Evolutionary conservation across 2,113 vertebrate species (phyloP).

Genomic region (Cheirogaleus medius): DNA sequence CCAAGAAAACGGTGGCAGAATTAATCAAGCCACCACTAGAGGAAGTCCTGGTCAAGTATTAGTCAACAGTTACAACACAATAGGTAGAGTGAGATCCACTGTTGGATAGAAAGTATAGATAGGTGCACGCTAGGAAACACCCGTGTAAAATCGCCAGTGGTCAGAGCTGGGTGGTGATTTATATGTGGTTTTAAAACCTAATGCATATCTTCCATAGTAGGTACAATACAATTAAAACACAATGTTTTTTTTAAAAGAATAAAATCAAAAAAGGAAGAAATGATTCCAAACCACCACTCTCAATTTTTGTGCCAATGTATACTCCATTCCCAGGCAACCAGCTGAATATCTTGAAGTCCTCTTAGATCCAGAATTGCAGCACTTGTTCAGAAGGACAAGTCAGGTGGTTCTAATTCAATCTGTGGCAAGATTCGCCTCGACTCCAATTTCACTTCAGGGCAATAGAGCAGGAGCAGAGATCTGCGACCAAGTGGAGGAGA

Average conservation of each 20-base stretch:
- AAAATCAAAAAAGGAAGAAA: neutral
- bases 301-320: fast-evolving
- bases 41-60: neutral
- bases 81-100: fast-evolving
- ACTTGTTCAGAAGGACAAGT: neutral
- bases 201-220: neutral
- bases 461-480: neutral
- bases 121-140: neutral
- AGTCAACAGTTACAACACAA: neutral
- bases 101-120: neutral
- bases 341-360: neutral
- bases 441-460: neutral
- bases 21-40: neutral
- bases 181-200: neutral
- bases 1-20: neutral
- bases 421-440: neutral
- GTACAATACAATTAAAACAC: neutral
- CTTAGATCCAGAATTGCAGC: neutral
- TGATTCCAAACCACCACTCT: neutral
- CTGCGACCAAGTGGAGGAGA: neutral
- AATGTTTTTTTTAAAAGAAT: neutral
- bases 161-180: neutral
- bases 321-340: neutral
- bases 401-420: neutral
- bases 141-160: too few relatives aligned